Conservation (phyloP, 1,140 invertebrate species). For the Chironomus striatipennis region DNA sequence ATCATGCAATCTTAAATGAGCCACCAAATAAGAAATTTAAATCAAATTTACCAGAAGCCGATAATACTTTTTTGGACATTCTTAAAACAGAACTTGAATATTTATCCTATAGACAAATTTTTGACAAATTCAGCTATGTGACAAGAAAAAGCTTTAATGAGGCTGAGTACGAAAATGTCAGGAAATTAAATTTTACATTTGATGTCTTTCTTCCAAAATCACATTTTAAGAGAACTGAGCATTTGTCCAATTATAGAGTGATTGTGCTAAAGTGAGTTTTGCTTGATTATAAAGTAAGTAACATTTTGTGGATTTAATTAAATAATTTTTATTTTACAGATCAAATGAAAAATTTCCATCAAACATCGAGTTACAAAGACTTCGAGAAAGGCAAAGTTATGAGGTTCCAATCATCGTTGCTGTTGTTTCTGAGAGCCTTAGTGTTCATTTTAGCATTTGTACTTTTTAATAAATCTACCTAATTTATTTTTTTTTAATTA, state of each 20-base stretch:
- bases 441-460: neutral
- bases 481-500: no score
- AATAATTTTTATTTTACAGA: neutral
- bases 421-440: neutral
- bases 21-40: neutral
- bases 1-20: neutral
- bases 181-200: neutral
- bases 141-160: neutral
- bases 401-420: neutral
- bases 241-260: neutral
- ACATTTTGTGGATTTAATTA: no score
- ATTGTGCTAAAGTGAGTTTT: neutral
- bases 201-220: neutral
- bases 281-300: no score
- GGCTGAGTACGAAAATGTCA: neutral
- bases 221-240: neutral
- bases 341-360: neutral
- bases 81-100: neutral
- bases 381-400: neutral
- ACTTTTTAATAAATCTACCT: neutral
- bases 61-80: neutral
- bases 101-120: neutral
- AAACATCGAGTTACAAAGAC: neutral
- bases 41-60: neutral
- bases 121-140: neutral